Conservation (phyloP, 2,888 invertebrate species). For the Rotaria macrura region DNA sequence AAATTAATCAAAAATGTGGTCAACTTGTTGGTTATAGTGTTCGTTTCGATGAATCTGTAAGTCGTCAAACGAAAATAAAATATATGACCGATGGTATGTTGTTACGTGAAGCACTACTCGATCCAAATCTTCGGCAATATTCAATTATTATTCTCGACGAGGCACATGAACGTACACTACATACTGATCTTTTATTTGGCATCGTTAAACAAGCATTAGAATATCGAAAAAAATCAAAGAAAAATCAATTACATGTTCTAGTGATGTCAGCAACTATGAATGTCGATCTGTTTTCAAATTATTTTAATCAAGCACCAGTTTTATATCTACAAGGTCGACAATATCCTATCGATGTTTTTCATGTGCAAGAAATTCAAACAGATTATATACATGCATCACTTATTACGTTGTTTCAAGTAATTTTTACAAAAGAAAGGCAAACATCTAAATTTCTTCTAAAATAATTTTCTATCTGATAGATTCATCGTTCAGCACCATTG, state of each 20-base stretch:
- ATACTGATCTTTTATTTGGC: slow-evolving; percentile 83
- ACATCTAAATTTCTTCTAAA: too few relatives aligned
- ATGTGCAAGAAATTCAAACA: slow-evolving; percentile 34
- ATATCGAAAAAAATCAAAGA: slow-evolving; percentile 57
- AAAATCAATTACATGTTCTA: slow-evolving; percentile 60
- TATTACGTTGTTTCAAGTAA: slow-evolving; percentile 68
- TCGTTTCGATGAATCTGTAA: slow-evolving; percentile 78
- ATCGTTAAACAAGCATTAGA: slow-evolving; percentile 74
- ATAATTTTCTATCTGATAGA: background rate
- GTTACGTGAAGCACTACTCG: slow-evolving; percentile 71
- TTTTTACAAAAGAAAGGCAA: background rate
- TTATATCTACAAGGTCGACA: slow-evolving; percentile 81
- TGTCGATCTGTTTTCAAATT: slow-evolving; percentile 77
- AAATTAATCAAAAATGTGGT: slow-evolving; percentile 53
- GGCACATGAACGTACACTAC: slow-evolving; percentile 84
- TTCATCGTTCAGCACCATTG: slow-evolving; percentile 24
- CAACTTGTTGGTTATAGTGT: slow-evolving; percentile 57
- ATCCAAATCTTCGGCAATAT: slow-evolving; percentile 57
- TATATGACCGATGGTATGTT: slow-evolving; percentile 89
- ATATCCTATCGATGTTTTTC: slow-evolving; percentile 37
- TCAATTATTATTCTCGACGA: slow-evolving; percentile 77
- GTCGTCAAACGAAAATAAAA: slow-evolving; percentile 67
- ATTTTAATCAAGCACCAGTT: slow-evolving; percentile 73
- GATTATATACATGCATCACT: slow-evolving; percentile 74
- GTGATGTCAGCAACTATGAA: slow-evolving; percentile 94